Percentiles rank a stretch among this genome's conserved stretches.
Evolutionary conservation across 1,140 invertebrate species (phyloP).

Genomic region (Pteromalus puparum): DNA sequence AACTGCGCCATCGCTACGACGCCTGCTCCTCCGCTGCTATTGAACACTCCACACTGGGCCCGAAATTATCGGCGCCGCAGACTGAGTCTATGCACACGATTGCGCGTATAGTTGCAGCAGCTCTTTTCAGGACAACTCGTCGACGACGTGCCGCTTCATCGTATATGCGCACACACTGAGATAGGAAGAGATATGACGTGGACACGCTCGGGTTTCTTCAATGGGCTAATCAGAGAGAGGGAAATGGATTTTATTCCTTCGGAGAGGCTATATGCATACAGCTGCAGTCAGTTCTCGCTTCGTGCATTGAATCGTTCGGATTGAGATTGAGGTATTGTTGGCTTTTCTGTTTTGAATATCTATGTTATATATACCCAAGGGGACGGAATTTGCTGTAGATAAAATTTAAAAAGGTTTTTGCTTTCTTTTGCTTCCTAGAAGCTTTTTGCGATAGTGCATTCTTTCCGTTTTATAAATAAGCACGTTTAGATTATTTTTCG

Average conservation of each 20-base stretch:
- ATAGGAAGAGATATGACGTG: background rate
- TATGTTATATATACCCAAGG: no score
- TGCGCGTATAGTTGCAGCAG: background rate
- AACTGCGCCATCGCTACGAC: constrained; percentile 63
- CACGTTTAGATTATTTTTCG: no score
- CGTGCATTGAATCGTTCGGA: constrained; percentile 13
- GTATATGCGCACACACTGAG: background rate
- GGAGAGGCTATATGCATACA: background rate
- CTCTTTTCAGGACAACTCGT: constrained; percentile 5
- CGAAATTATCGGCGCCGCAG: background rate
- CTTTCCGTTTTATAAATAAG: no score
- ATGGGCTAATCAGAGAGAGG: constrained; percentile 27
- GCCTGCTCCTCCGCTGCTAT: background rate
- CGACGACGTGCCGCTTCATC: constrained; percentile 7
- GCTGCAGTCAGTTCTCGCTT: background rate
- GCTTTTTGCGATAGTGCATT: no score
- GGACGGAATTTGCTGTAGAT: no score
- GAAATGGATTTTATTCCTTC: constrained; percentile 9
- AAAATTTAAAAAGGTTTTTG: no score
- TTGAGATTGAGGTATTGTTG: constrained; percentile 4
- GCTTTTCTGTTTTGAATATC: background rate
- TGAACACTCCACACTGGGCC: background rate
- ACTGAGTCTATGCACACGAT: background rate
- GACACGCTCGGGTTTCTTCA: background rate
- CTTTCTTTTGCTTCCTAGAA: no score